Evolutionary conservation across 2,888 invertebrate genomes (phyloP).

Genomic region (Drosophila kambysellisi): DNA sequence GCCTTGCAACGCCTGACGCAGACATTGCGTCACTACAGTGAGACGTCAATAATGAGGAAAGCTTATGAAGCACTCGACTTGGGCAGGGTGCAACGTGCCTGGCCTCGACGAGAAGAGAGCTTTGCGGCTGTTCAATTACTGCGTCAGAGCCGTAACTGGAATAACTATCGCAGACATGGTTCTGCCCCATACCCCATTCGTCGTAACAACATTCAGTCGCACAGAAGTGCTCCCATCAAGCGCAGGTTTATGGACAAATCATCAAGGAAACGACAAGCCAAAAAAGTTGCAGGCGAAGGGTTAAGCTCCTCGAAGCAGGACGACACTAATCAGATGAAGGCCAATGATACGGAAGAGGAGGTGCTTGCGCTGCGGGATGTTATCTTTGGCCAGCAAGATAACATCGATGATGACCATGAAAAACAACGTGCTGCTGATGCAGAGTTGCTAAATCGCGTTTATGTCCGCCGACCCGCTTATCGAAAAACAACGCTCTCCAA

Average conservation of each 20-base stretch:
- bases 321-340: not conserved
- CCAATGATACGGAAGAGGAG: not conserved
- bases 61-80: conserved; percentile 5
- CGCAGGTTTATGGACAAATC: not conserved
- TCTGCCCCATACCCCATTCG: not conserved
- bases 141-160: conserved; percentile 33
- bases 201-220: conserved; percentile 29
- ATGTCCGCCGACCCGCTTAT: not conserved
- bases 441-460: conserved; percentile 40
- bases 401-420: conserved; percentile 38
- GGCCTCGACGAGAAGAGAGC: conserved; percentile 60
- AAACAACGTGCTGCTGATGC: conserved; percentile 17
- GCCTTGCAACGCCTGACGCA: conserved; percentile 33
- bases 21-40: conserved; percentile 26
- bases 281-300: not conserved
- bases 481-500: not conserved
- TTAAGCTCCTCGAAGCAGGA: not conserved
- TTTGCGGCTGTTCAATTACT: conserved; percentile 44
- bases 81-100: conserved; percentile 5
- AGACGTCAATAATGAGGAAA: not conserved
- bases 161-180: not conserved
- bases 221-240: conserved; percentile 10
- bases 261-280: not conserved
- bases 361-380: conserved; percentile 28
- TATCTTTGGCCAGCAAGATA: conserved; percentile 41